phyloP scores from a whole-genome alignment of 2,797 vertebrate genomes.

The Clamator glandarius region DNA sequence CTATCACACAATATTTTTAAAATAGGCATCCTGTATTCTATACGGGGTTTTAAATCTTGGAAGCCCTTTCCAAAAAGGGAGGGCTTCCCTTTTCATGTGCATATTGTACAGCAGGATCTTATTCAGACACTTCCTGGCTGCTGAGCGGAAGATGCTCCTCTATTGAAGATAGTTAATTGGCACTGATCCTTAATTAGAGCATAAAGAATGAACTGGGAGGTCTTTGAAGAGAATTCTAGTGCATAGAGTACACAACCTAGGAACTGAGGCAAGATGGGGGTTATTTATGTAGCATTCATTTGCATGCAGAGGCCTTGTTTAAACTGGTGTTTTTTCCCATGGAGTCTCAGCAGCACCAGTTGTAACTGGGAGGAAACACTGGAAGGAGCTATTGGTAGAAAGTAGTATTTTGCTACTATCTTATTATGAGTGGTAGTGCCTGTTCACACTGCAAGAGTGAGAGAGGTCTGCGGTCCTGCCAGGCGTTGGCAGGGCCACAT shows the following conservation, averaged over 20 bases:
- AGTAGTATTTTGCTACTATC: neutral
- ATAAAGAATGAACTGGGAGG: conserved; percentile 71
- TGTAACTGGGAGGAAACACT: conserved; percentile 31
- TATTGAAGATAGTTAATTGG: conserved; percentile 63
- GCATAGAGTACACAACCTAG: conserved; percentile 57
- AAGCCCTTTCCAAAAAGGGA: conserved; percentile 27
- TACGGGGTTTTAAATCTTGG: conserved; percentile 46
- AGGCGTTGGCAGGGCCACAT: neutral
- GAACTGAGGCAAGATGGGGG: conserved; percentile 46
- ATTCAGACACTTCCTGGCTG: conserved; percentile 68
- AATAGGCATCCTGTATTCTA: conserved; percentile 46
- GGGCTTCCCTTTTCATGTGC: conserved; percentile 53
- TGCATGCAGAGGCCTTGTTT: conserved; percentile 50
- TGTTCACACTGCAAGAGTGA: neutral
- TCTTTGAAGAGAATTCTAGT: conserved; percentile 60
- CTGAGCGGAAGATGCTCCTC: conserved; percentile 58
- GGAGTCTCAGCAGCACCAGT: conserved; percentile 35
- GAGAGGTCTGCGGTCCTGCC: conserved; percentile 22
- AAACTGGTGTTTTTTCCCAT: conserved; percentile 46
- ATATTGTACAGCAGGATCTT: conserved; percentile 59
- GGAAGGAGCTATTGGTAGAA: conserved; percentile 3
- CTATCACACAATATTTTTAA: conserved; percentile 43
- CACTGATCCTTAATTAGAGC: conserved; percentile 62
- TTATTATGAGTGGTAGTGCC: neutral
- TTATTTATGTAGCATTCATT: conserved; percentile 54